Percentiles rank a stretch among this genome's conserved stretches.
These are phyloP conservation scores for Crambe crambe DNA, from an alignment of 37 sponge, comb jelly and placozoan species.

Conservation along the genomic window DNA sequence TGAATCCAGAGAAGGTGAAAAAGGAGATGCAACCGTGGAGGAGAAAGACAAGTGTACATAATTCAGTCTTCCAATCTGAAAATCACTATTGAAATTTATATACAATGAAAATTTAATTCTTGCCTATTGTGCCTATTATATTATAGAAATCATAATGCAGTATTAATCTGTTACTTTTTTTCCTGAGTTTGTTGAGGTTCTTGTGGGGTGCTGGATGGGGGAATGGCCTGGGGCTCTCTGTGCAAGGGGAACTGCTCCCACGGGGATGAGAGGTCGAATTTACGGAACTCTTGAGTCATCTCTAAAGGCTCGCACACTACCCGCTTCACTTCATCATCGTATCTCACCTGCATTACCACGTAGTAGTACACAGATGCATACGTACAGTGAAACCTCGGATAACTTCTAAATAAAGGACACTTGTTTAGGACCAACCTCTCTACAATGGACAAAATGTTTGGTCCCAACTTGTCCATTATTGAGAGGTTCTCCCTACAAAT, in stretches of 20 bases:
- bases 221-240: constrained; percentile 42
- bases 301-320: constrained; percentile 98
- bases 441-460: too few species aligned
- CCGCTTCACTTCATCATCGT: constrained; percentile 95
- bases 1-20: neutral
- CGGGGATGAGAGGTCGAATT: constrained; percentile 91
- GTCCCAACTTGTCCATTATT: too few species aligned
- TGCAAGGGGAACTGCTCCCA: constrained; percentile 98
- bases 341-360: constrained; percentile 85
- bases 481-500: too few species aligned
- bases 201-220: neutral
- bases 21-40: neutral
- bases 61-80: too few species aligned
- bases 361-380: too few species aligned
- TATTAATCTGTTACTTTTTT: neutral
- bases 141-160: too few species aligned
- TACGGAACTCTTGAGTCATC: constrained; percentile 96
- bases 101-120: too few species aligned
- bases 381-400: too few species aligned
- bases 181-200: neutral
- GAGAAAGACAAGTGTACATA: neutral
- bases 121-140: neutral
- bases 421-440: too few species aligned
- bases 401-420: too few species aligned
- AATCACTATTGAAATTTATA: too few species aligned